Evolutionary conservation across 92 coral and sea anemone species (phyloP), one percentile per base, ranked within the genome.

Genomic region (Parazoanthus darwini): DNA sequence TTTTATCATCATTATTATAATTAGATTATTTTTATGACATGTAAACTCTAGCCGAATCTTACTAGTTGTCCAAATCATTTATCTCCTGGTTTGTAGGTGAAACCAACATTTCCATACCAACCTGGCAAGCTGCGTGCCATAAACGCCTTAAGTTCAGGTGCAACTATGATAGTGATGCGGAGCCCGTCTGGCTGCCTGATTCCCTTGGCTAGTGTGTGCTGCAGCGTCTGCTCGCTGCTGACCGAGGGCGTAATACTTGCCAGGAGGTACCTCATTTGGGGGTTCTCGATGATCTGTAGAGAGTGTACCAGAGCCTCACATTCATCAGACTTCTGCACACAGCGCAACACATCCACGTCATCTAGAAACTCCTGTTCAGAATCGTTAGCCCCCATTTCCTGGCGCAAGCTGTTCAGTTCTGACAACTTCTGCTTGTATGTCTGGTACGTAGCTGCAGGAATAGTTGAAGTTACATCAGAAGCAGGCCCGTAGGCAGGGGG

Each of bases 251-350:
- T 80, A 26, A 92, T 90, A 38, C 93, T 85, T 33, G 95, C 94
- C 42, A 92, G 72, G 9, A 96, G 88, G 78, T 91, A 95, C 79
- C 98, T 89, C 98, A 95, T 93, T 65, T 96, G 96, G 25, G 98
- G 98, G 88, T 96, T 93, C 78, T 96, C 98, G 89, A 96, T 95
- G 71, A 93, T 95, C 89, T 96, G 98, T 76, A 96, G 91, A 29
- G 98, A 95, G 63, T 94, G 94, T 1, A 92, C 98, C 26, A 96
- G 92, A 16, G 96, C 89, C 87, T 95, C 98, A 15, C 98, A 92
- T 51, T 88, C 93, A 72, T 95, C 96, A 58, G 95, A 90, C 91
- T 93, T 95, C 91, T 95, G 94, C 35, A 95, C 93, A 90, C 98
- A 96, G 38, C 79, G 90, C 14, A 96, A 80, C 58, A 96, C 98